Conservation (phyloP, 2,797 vertebrate genomes). For the Acanthurus tractus region DNA sequence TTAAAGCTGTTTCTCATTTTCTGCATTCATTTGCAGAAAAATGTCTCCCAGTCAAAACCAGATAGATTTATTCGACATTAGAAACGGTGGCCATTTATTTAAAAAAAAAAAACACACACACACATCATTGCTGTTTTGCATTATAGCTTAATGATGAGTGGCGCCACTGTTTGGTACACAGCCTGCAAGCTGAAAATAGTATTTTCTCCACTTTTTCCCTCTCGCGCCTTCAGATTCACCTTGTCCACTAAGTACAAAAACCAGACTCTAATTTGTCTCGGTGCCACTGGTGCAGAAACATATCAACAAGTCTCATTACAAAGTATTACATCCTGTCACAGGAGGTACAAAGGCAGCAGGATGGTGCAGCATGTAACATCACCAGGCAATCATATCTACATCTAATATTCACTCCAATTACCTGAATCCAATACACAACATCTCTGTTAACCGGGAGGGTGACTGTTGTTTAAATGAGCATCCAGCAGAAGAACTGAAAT, state of each 20-base stretch:
- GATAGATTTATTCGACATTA: slow-evolving; percentile 17
- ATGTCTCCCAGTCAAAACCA: slow-evolving; percentile 3
- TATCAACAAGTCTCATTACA: slow-evolving; percentile 53
- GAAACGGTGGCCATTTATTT: slow-evolving; percentile 22
- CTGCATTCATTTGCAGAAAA: slow-evolving; percentile 31
- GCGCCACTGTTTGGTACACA: not conserved
- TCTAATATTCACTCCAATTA: slow-evolving; percentile 36
- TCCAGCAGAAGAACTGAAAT: not conserved
- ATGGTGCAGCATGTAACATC: not conserved
- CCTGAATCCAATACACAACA: slow-evolving; percentile 17
- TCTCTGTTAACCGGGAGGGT: slow-evolving; percentile 19
- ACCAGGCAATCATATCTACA: slow-evolving; percentile 30
- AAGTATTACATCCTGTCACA: slow-evolving; percentile 32
- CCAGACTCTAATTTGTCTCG: slow-evolving; percentile 48
- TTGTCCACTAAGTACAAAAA: slow-evolving; percentile 46
- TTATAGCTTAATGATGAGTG: slow-evolving; percentile 12
- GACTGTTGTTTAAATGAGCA: slow-evolving; percentile 26
- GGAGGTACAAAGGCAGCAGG: slow-evolving; percentile 21
- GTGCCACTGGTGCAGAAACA: slow-evolving; percentile 50
- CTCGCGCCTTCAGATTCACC: slow-evolving; percentile 36
- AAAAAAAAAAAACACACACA: not conserved
- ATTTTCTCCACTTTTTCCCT: slow-evolving; percentile 12
- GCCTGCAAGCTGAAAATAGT: slow-evolving; percentile 14
- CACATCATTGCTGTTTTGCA: slow-evolving; percentile 11
- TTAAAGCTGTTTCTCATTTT: slow-evolving; percentile 41